These are phyloP conservation scores for Bombus impatiens DNA, from an alignment of 1,140 invertebrate species.

Conservation along the genomic window DNA sequence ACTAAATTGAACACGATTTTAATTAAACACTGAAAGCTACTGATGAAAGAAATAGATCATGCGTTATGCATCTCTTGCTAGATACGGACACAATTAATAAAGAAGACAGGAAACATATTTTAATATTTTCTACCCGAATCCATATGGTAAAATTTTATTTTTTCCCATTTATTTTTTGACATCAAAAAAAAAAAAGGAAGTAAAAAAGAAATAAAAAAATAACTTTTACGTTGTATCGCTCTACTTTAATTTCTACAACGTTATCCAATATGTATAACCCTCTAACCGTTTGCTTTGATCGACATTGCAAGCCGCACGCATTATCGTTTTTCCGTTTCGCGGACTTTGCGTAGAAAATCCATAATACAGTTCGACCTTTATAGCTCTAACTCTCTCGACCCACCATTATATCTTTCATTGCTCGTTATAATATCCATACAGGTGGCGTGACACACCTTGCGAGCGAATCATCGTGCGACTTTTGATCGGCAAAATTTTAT, in stretches of 20 bases:
- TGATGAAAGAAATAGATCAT: constrained; percentile 17
- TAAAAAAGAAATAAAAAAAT: no score
- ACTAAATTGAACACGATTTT: constrained; percentile 40
- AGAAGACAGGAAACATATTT: not conserved
- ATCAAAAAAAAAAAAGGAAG: no score
- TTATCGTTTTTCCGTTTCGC: constrained; percentile 5
- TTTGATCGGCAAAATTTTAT: constrained; percentile 7
- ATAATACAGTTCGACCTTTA: not conserved
- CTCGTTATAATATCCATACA: no score
- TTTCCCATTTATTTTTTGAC: accelerated
- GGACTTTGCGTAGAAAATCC: not conserved
- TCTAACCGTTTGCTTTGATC: not conserved
- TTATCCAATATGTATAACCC: not conserved
- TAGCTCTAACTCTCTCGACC: no score
- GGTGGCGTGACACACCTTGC: no score
- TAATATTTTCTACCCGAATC: not conserved
- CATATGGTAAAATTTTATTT: not conserved
- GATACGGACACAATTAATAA: not conserved
- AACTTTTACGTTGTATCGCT: no score
- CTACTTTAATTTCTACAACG: not conserved
- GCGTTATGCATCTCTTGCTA: not conserved
- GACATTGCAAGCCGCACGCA: constrained; percentile 16
- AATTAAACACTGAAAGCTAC: constrained; percentile 54
- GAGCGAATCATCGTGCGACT: not conserved
- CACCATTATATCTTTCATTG: not conserved